phyloP scores from a whole-genome alignment of 1,140 invertebrate species.

The Zeugodacus cucurbitae region DNA sequence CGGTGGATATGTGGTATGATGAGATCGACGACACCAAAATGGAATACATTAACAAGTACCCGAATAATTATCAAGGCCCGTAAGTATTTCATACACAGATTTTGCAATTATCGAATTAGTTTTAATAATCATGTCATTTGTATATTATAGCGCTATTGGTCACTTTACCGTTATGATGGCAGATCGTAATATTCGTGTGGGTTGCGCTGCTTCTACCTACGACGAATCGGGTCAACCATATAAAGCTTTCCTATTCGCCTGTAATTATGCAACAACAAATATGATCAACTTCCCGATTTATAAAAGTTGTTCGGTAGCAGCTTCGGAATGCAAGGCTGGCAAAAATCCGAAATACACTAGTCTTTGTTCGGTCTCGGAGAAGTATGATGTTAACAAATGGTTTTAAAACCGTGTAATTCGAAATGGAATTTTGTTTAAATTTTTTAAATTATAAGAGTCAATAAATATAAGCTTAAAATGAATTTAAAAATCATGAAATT shows the following conservation, averaged over 20 bases:
- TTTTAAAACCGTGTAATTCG: neutral
- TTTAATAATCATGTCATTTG: neutral
- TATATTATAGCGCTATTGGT: slow-evolving; percentile 47
- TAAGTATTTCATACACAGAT: slow-evolving; percentile 11
- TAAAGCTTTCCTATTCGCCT: slow-evolving; percentile 41
- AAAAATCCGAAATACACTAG: slow-evolving; percentile 52
- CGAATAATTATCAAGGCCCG: neutral
- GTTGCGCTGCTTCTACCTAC: slow-evolving; percentile 49
- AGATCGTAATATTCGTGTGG: slow-evolving; percentile 54
- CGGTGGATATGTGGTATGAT: slow-evolving; percentile 41
- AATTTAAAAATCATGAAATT: no score
- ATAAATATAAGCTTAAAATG: no score
- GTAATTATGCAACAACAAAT: slow-evolving; percentile 59
- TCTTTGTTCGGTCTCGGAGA: slow-evolving; percentile 50
- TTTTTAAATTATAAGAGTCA: no score
- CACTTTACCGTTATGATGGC: slow-evolving; percentile 58
- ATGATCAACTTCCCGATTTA: slow-evolving; percentile 53
- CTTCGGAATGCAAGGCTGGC: slow-evolving; percentile 50
- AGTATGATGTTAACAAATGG: slow-evolving; percentile 41
- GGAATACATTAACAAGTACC: neutral
- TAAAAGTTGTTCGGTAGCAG: slow-evolving; percentile 35
- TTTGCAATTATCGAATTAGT: neutral
- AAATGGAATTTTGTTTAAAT: no score
- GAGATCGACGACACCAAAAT: slow-evolving; percentile 38
- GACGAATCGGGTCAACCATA: neutral